These are phyloP conservation scores for Sanderia malayensis DNA, from an alignment of 30 jellyfish, hydroid and myxozoan genomes.

Conservation along the genomic window DNA sequence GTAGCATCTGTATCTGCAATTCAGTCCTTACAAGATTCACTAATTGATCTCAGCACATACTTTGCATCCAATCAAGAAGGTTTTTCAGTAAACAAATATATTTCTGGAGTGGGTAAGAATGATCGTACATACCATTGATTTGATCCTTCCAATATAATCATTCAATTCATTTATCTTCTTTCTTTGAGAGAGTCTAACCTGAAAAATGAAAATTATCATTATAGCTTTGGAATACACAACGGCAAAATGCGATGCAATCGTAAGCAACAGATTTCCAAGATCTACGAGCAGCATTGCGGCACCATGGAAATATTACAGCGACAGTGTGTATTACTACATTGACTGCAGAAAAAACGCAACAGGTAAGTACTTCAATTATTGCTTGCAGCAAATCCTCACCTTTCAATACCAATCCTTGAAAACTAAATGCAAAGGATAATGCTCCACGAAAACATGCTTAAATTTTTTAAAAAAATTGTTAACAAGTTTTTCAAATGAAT, in stretches of 20 bases:
- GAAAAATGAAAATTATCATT: neutral
- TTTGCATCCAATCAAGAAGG: conserved; percentile 41
- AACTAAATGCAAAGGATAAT: too few species aligned
- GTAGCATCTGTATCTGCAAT: conserved; percentile 59
- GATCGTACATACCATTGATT: too few species aligned
- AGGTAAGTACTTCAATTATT: conserved; percentile 32
- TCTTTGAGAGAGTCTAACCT: neutral
- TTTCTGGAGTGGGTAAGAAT: conserved; percentile 50
- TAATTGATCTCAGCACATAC: conserved; percentile 62
- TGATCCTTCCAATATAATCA: too few species aligned
- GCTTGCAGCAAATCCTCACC: too few species aligned
- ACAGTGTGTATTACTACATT: conserved; percentile 17
- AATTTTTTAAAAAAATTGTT: too few species aligned
- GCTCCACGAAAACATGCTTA: too few species aligned
- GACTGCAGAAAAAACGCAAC: conserved; percentile 46
- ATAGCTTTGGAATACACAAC: conserved; percentile 52
- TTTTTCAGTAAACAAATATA: conserved; percentile 14
- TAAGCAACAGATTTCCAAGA: conserved; percentile 49
- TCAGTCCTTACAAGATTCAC: conserved; percentile 31
- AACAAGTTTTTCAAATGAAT: too few species aligned
- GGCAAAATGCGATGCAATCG: conserved; percentile 49
- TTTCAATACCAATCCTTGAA: too few species aligned
- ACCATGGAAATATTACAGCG: conserved; percentile 31
- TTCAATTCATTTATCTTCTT: too few species aligned
- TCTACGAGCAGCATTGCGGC: neutral